A percentile compares a stretch with the other conserved stretches of the same genome.
phyloP scores from a whole-genome alignment of 2,888 invertebrate genomes.

The Aleiodes testaceus region DNA sequence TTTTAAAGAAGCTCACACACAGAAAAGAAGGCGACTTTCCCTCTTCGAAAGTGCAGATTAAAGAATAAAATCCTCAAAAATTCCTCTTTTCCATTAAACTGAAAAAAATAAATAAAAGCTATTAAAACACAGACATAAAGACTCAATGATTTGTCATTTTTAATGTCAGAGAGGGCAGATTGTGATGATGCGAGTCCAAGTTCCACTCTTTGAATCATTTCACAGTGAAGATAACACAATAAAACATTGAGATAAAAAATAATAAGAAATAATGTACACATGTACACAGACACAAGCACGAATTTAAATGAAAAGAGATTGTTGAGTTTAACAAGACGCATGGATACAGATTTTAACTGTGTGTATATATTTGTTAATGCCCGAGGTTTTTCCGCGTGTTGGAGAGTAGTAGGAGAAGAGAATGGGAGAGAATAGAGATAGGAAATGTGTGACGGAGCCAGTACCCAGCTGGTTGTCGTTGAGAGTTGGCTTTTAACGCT shows the following conservation, averaged over 20 bases:
- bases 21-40: conserved; percentile 48
- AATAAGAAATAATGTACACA: neutral
- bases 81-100: neutral
- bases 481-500: neutral
- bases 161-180: neutral
- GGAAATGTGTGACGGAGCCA: conserved; percentile 50
- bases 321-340: neutral
- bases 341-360: neutral
- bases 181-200: conserved; percentile 13
- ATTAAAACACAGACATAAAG: neutral
- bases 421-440: conserved; percentile 48
- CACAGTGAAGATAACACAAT: neutral
- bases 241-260: neutral
- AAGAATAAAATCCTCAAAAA: neutral
- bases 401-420: conserved; percentile 42
- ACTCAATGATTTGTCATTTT: neutral
- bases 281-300: conserved; percentile 49
- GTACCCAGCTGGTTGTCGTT: conserved; percentile 65
- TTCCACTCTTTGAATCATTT: conserved; percentile 25
- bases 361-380: neutral
- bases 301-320: conserved; percentile 48
- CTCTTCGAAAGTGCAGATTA: conserved; percentile 28
- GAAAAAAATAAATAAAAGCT: neutral
- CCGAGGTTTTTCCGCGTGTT: too few relatives aligned
- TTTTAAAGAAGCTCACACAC: conserved; percentile 33